Evolutionary conservation across 2,797 vertebrate genomes (phyloP), one percentile per base, ranked within the genome.

Genomic region (Leptodactylus fallax): DNA sequence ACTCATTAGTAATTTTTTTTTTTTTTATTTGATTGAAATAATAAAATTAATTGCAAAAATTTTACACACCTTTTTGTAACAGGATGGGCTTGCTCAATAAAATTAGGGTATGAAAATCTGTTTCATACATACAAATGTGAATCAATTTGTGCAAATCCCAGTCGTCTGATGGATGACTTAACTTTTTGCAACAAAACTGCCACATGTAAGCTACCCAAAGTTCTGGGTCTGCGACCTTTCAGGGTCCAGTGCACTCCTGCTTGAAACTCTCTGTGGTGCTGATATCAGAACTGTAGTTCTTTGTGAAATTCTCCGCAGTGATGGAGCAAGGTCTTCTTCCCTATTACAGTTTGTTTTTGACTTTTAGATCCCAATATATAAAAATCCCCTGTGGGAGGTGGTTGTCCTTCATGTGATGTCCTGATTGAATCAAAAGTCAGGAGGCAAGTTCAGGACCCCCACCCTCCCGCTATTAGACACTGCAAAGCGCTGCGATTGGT

Each of bases 241-340:
- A 1, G 12, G 12, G 5, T 8, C 65, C 11, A 27, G 23, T 14
- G 65, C 65, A 27, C 23, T 8, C 2, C 12, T 47, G 69, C 45
- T 72, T 19, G 36, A 72, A 8, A 4, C 19, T 27, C 71, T 74
- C 71, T 21, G 17, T n/a, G 45, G 36, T 19, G 9, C 71, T 21
- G 9, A 13, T 21, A 74, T 71, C 13, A 36, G 25, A 71, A 36
- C 67, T 71, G 49, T 2, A 61, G 61, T 11, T 27, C 45, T 25
- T 49, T 67, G 80, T 53, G 80, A 14, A 82, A 82, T 67, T 4
- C 8, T 2, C 7, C 9, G 0, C 5, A 10, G 80, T 3, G 21
- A 82, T 82, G 80, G 21, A 65, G 80, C 12, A 82, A 82, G n/a
- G 45, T 47, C 79, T 23, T 65, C 61, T 51, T 67, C 72, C 67